Conservation (phyloP, 2,797 vertebrate species). For the Chelon auratus region DNA sequence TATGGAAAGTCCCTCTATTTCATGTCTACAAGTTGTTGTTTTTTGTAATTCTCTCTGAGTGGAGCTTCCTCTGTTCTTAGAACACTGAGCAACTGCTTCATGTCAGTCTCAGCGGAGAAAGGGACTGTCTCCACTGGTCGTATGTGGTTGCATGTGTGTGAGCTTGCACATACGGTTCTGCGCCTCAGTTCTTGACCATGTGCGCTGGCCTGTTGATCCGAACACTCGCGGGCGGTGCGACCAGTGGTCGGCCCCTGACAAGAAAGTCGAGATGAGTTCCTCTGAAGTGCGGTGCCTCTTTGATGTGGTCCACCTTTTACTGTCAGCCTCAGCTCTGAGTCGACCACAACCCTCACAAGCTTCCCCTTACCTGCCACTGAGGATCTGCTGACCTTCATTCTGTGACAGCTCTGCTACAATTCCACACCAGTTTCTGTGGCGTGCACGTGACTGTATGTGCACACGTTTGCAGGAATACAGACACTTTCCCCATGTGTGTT, state of each 20-base stretch:
- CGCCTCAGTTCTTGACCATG: not conserved
- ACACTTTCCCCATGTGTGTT: conserved; percentile 3
- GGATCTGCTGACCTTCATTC: conserved; percentile 43
- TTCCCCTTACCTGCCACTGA: conserved; percentile 27
- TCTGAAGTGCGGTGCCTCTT: conserved; percentile 59
- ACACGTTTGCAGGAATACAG: conserved; percentile 12
- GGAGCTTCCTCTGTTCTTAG: conserved; percentile 73
- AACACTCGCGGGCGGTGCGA: conserved; percentile 23
- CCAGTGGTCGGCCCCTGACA: conserved; percentile 50
- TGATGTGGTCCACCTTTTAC: conserved; percentile 71
- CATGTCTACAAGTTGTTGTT: conserved; percentile 16
- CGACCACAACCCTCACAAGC: conserved; percentile 51
- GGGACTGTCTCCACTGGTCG: conserved; percentile 2
- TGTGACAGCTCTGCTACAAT: not conserved
- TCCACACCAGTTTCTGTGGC: not conserved
- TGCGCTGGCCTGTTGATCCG: conserved; percentile 20
- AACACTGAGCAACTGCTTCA: conserved; percentile 45
- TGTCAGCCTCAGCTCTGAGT: conserved; percentile 56
- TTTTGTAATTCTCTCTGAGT: conserved; percentile 30
- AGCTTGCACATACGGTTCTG: not conserved
- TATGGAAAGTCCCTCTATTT: conserved; percentile 67
- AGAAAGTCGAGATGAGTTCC: conserved; percentile 61
- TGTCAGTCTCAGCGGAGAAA: conserved; percentile 8
- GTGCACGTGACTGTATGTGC: conserved; percentile 4
- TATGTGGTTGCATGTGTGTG: not conserved